Evolutionary conservation across 2,113 vertebrate genomes (phyloP), one percentile per base, ranked within the genome.

Genomic region (Oostethus manadensis): DNA sequence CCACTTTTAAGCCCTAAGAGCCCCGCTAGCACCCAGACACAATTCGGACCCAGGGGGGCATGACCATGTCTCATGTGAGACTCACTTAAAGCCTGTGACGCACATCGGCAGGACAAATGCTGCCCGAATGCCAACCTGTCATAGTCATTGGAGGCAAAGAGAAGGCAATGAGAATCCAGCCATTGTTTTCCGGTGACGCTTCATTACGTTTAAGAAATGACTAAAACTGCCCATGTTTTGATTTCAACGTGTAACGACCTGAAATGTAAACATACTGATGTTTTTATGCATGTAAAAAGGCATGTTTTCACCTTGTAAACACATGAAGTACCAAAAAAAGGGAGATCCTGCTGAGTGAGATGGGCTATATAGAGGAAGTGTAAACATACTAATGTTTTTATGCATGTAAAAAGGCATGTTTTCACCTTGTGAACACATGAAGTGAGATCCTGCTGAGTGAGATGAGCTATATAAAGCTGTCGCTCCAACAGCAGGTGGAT

Each of bases 391-490:
- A 1, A 56, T n/a, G 21, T 57, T 9, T 1, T 47, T 43, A 18
- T 20, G 20, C 14, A 47, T 43, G 1, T 15, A 6, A 55, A 60
- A 10, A 33, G 53, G 23, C 17, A 15, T 64, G 64, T 70, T 71
- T 46, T 68, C 63, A 84, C 60, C 67, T 66, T 60, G 68, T 1
- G 47, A 29, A 70, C 55, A 33, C 62, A 60, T 13, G n/a, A 55
- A 7, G 40, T 44, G 43, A 42, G 38, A 11, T 1, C 68, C 60
- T 77, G 70, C 76, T 78, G 74, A 83, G 64, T 43, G 66, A 81
- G 75, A 79, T 48, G 54, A 18, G 51, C 87, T 91, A 91, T 83
- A 89, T 84, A 84, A 89, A 89, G 86, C 63, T 21, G 51, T 46
- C 10, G 57, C 53, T 67, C 66, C 44, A 29, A 62, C 57, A 86